These are phyloP conservation scores for Mugil cephalus DNA, from an alignment of 2,113 vertebrate species.

Conservation along the genomic window DNA sequence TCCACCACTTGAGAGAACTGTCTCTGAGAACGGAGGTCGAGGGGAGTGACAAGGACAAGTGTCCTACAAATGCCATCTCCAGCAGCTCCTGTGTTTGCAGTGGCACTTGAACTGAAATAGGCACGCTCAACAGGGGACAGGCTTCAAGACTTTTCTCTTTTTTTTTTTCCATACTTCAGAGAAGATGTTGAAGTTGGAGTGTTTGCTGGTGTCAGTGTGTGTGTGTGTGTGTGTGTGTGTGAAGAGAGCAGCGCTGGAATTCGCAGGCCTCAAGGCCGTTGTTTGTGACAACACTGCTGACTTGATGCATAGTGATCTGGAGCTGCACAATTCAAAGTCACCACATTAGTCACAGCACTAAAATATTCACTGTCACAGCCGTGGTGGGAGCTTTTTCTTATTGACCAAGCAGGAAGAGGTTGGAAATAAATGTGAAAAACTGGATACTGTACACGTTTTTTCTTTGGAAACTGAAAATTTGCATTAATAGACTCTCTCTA, in stretches of 20 bases:
- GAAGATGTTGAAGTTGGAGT: conserved; percentile 63
- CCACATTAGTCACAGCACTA: conserved; percentile 3
- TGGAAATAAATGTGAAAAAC: too few species aligned
- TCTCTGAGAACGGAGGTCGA: conserved; percentile 82
- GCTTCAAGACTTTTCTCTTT: conserved; percentile 76
- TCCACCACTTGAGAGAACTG: conserved; percentile 78
- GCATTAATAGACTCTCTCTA: too few species aligned
- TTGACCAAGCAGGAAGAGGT: not conserved
- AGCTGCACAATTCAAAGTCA: conserved; percentile 31
- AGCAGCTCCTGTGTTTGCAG: conserved; percentile 75
- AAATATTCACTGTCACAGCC: conserved; percentile 13
- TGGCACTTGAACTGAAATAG: conserved; percentile 81
- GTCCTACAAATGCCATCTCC: conserved; percentile 78
- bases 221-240: conserved; percentile 47
- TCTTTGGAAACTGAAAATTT: too few species aligned
- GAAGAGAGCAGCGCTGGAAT: conserved; percentile 54
- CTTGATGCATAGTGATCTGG: conserved; percentile 21
- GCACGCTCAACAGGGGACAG: conserved; percentile 70
- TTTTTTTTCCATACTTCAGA: conserved; percentile 63
- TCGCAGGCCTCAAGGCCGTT: conserved; percentile 36
- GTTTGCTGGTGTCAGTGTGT: conserved; percentile 58
- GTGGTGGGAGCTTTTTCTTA: conserved; percentile 1
- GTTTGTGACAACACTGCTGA: conserved; percentile 47
- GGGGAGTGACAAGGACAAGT: conserved; percentile 80
- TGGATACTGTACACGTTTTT: too few species aligned